These are phyloP conservation scores for Triops longicaudatus DNA, from an alignment of 1,140 invertebrate species.

Conservation along the genomic window DNA sequence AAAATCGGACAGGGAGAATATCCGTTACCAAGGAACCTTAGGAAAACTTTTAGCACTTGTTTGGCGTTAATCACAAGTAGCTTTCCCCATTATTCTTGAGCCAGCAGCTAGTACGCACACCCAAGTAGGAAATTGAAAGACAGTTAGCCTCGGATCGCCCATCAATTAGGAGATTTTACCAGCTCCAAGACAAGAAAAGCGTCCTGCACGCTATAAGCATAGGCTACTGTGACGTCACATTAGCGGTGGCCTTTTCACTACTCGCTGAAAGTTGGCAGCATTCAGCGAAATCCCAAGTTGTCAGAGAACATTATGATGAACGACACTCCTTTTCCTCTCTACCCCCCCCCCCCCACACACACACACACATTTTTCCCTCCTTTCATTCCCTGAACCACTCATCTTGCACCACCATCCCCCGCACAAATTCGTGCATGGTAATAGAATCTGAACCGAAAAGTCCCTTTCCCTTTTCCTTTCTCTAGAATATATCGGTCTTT, in stretches of 20 bases:
- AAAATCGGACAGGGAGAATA: no score
- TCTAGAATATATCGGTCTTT: not conserved
- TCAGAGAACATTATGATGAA: not conserved
- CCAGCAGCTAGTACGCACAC: not conserved
- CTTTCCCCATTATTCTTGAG: no score
- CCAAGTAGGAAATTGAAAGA: not conserved
- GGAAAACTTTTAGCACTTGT: no score
- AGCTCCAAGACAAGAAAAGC: no score
- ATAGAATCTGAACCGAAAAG: not conserved
- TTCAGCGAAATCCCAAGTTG: not conserved
- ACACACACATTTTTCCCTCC: no score
- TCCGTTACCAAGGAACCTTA: no score
- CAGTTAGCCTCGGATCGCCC: not conserved
- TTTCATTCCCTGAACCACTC: not conserved
- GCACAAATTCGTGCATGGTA: not conserved
- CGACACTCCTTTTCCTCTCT: not conserved
- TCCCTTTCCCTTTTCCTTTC: not conserved
- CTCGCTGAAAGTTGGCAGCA: not conserved
- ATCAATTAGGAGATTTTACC: not conserved
- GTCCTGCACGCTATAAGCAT: no score
- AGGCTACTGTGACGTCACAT: not conserved
- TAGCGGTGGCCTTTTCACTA: not conserved
- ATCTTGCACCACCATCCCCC: not conserved
- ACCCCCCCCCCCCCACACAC: no score
- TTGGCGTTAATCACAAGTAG: no score